A percentile compares a stretch with the other conserved stretches of the same genome.
phyloP scores from a whole-genome alignment of 2,797 vertebrate species.

The Gallirallus australis region DNA sequence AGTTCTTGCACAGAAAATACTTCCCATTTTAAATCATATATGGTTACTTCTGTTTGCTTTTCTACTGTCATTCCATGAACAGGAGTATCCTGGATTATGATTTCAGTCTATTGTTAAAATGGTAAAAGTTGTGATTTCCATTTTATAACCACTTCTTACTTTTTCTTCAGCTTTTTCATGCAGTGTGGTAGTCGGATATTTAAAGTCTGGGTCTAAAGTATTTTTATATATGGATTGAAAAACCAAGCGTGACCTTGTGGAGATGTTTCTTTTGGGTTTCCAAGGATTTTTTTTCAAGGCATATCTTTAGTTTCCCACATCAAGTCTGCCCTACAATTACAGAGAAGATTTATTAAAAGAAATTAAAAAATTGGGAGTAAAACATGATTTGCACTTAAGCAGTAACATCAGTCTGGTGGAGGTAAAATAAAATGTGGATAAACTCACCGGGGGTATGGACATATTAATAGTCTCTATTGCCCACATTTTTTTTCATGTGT shows the following conservation, averaged over 20 bases:
- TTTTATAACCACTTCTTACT: not conserved
- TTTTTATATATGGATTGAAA: not conserved
- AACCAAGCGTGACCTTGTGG: not conserved
- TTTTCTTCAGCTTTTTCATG: not conserved
- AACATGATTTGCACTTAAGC: not conserved
- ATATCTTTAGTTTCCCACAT: not conserved
- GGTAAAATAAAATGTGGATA: not conserved
- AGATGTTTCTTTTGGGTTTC: not conserved
- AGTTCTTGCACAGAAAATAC: not conserved
- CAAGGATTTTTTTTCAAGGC: not conserved
- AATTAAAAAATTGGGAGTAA: not conserved
- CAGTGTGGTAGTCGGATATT: not conserved
- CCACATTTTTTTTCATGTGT: not conserved
- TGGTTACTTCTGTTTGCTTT: not conserved
- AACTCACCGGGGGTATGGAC: not conserved
- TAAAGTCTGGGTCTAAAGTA: not conserved
- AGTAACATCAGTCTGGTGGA: not conserved
- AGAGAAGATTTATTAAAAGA: not conserved
- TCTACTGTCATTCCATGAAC: not conserved
- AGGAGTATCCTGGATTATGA: not conserved
- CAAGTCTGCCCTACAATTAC: not conserved
- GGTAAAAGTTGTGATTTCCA: not conserved
- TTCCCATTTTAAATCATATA: not conserved
- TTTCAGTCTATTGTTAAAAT: not conserved
- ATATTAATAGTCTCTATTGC: not conserved